Evolutionary conservation across 2,888 invertebrate genomes (phyloP), one percentile per base, ranked within the genome.

Genomic region (Phyto melanocephala): DNA sequence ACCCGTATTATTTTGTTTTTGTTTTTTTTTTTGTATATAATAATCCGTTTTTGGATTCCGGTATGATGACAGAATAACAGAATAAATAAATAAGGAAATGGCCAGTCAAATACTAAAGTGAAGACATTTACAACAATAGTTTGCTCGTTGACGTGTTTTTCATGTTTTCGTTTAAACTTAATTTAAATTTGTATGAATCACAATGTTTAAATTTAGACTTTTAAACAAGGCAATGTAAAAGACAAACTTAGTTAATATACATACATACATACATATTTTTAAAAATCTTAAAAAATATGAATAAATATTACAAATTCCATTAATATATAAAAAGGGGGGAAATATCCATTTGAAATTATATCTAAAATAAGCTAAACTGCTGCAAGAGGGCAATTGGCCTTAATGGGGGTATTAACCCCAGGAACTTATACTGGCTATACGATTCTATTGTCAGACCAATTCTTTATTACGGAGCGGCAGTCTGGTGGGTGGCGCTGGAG

Each of bases 31-130:
- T 20, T 67, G 11, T 6, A 15, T 42, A 37, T n/a, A n/a, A 67
- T 52, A 72, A 45, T 52, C 45, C 71, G n/a, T 78, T 40, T 78
- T 65, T 58, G 15, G 58, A 81, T 75, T 81, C 65, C 70, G 65
- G 28, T 75, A 75, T 50, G 60, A 37, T 60, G 20, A 45, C 33
- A 56, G 78, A 78, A 81, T 81, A 60, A 45, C 33, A 56, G 78
- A 78, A 81, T 81, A 60, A 33, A 11, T 70, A 78, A 81, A 77
- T 28, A 63, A 47, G 5, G 10, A 62, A 45, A 35, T 63, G 45
- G n/a, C 15, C 40, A 28, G 62, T 20, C 22, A 72, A 72, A 35
- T 37, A 45, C 3, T 28, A 28, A 28, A 58, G 28, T 63, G 63
- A 45, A 62, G 63, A 63, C 35, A 33, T 37, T 35, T 15, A 5